These are phyloP conservation scores for Drosophila ironensis DNA, from an alignment of 1,140 invertebrate species.

Conservation along the genomic window DNA sequence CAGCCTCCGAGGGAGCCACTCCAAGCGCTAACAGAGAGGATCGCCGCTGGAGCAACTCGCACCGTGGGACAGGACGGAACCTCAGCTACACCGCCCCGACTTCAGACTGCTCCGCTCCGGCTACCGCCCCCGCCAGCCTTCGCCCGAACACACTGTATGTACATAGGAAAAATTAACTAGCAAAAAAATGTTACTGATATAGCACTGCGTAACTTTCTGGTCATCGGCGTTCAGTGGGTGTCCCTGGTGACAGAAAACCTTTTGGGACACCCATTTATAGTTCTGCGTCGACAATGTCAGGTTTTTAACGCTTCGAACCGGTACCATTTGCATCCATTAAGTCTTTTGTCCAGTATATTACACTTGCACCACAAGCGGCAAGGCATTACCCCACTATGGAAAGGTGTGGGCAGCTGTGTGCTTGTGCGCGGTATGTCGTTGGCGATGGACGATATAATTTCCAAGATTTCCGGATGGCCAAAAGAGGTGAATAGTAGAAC, in stretches of 20 bases:
- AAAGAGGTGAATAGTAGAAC: constrained; percentile 92
- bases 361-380: constrained; percentile 92
- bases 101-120: no score
- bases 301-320: constrained; percentile 88
- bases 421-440: constrained; percentile 93
- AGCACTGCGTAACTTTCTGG: constrained; percentile 86
- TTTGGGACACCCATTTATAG: constrained; percentile 95
- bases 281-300: constrained; percentile 96
- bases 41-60: no score
- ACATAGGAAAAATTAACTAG: neutral
- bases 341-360: constrained; percentile 91
- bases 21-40: no score
- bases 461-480: constrained; percentile 95
- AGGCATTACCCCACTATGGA: constrained; percentile 94
- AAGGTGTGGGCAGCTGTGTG: constrained; percentile 94
- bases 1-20: no score
- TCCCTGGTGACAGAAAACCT: constrained; percentile 94
- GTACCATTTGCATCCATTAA: constrained; percentile 93
- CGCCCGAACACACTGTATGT: no score
- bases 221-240: constrained; percentile 88
- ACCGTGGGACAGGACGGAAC: no score
- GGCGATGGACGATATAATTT: constrained; percentile 94
- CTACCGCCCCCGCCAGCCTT: no score
- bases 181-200: constrained; percentile 41
- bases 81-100: no score